Base-by-base conservation (phyloP, 2,797 vertebrate genomes). In the Sebastes reedi region DNA sequence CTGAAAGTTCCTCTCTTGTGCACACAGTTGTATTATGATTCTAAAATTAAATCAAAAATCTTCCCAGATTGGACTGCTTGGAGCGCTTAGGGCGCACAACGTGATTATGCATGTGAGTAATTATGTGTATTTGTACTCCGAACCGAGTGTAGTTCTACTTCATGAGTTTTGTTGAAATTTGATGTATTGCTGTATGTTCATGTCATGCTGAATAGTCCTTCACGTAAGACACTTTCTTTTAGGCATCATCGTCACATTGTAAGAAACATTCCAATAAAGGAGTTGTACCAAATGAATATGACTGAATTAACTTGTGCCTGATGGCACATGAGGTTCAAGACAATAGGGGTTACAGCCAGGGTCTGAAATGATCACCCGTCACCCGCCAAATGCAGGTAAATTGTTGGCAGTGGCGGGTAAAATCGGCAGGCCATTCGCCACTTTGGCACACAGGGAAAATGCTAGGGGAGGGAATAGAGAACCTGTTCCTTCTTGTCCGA, bases 61-160 rank as follows among this genome's bases (percentile, higher is more conserved):
- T 79, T 67, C 70, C 55, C 86, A 86, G 66, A 88, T 82, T 85
- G 82, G 74, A 34, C 67, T 58, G 54, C 74, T 79, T 34, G 61
- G 61, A 74, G 58, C 12, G 56, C 79, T 81, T 56, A 80, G 50
- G 64, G 67, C 10, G 12, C 60, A 50, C 70, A 77, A 67, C 11
- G 55, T 75, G 65, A 77, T 77, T 65, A 76, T 52, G 24, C 30
- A 66, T 62, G 39, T 36, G 70, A 61, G 60, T 46, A 42, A 76
- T 67, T 79, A 27, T 55, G n/a, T 29, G n/a, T 62, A 29, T 54
- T 39, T 34, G 16, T 59, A 18, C 18, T 18, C 3, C 32, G 65
- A 60, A 36, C 27, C 1, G 3, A 67, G 62, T 56, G 14, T 18
- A 18, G 18, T 8, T 70, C 29, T 18, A 67, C 27, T n/a, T 70